Conservation (phyloP, 2,888 invertebrate species). For the Biston betularia region DNA sequence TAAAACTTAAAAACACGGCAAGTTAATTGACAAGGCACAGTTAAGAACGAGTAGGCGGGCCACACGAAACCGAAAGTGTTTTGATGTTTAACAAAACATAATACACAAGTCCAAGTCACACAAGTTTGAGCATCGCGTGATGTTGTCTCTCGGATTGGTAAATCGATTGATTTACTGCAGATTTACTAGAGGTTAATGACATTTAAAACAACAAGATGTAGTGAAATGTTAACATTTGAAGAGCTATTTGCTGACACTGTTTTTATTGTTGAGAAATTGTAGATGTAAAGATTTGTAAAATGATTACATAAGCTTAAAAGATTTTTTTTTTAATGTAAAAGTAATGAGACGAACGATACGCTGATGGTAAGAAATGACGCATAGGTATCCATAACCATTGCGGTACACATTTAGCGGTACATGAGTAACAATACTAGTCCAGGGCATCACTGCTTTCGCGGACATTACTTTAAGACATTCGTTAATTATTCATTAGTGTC, state of each 20-base stretch:
- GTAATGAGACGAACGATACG: no score
- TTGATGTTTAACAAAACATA: constrained; percentile 8
- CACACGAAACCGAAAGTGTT: constrained; percentile 41
- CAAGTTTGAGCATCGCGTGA: constrained; percentile 23
- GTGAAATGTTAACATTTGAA: constrained; percentile 19
- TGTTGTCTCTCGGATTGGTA: constrained; percentile 13
- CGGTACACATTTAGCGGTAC: no score
- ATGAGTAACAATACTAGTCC: no score
- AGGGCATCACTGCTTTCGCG: no score
- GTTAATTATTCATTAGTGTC: no score
- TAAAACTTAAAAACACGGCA: not conserved
- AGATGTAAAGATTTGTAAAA: not conserved
- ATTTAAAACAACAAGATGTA: constrained; percentile 17
- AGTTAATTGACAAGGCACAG: not conserved
- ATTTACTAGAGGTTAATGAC: constrained; percentile 24
- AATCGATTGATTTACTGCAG: constrained; percentile 24
- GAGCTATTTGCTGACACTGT: constrained; percentile 7
- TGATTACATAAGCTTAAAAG: not conserved
- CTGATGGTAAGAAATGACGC: not conserved
- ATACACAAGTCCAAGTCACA: constrained; percentile 1
- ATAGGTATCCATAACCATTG: no score
- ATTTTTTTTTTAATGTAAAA: no score
- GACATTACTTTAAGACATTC: no score
- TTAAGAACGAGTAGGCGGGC: not conserved
- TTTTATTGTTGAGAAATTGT: constrained; percentile 3